Evolutionary conservation across 2,113 vertebrate species (phyloP).

Genomic region (Cyprinodon tularosa): DNA sequence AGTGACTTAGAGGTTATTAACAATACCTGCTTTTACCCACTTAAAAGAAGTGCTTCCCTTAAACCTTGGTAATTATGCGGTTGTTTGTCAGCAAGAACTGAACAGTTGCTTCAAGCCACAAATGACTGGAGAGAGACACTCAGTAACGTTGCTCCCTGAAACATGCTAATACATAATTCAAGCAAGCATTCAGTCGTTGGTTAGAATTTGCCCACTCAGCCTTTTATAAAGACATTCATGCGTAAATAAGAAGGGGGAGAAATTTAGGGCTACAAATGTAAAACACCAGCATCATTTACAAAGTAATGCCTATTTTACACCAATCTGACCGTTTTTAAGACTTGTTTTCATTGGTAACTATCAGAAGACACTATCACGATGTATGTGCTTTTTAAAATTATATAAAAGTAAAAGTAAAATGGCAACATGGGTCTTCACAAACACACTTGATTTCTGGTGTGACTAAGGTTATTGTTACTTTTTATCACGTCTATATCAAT

Average conservation of each 20-base stretch:
- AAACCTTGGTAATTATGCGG: slow-evolving; percentile 6
- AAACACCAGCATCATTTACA: not conserved
- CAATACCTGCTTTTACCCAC: not conserved
- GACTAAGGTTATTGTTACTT: too few species aligned
- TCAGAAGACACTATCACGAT: too few species aligned
- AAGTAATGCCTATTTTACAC: too few species aligned
- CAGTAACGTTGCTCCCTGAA: slow-evolving; percentile 5
- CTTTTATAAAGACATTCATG: not conserved
- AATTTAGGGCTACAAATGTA: not conserved
- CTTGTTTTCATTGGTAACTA: too few species aligned
- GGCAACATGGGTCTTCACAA: too few species aligned
- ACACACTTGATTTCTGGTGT: too few species aligned
- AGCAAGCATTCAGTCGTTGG: not conserved
- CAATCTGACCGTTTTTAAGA: too few species aligned
- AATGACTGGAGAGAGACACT: slow-evolving; percentile 2
- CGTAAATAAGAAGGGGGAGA: not conserved
- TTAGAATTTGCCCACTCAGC: not conserved
- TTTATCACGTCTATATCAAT: too few species aligned
- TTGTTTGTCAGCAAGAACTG: slow-evolving; percentile 15
- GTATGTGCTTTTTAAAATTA: too few species aligned
- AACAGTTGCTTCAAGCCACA: not conserved
- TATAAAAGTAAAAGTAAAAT: too few species aligned
- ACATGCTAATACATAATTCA: slow-evolving; percentile 16
- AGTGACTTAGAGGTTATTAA: slow-evolving; percentile 2
- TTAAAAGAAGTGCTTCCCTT: slow-evolving; percentile 23